Percentiles rank a stretch among this genome's conserved stretches.
phyloP scores from a whole-genome alignment of 2,113 vertebrate species.

The Symphodus melops region DNA sequence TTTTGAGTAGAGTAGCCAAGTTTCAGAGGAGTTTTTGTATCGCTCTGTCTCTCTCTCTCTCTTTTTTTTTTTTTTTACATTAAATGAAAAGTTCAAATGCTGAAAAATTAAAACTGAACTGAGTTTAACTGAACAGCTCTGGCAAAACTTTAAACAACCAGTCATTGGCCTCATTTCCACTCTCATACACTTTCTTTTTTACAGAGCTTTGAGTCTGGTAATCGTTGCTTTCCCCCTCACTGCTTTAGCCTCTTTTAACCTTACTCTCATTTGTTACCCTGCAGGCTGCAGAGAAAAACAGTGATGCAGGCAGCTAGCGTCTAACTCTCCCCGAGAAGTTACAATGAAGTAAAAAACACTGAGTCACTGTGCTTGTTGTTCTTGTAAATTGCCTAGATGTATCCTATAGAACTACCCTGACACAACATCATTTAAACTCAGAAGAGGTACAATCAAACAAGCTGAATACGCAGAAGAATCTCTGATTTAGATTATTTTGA shows the following conservation, averaged over 20 bases:
- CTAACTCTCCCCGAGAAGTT: not conserved
- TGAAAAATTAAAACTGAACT: not conserved
- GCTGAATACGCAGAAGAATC: too few species aligned
- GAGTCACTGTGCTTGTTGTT: not conserved
- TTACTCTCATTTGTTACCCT: not conserved
- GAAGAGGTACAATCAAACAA: too few species aligned
- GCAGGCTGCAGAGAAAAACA: slow-evolving; percentile 3
- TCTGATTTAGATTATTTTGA: too few species aligned
- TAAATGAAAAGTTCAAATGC: not conserved
- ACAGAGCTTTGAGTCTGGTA: not conserved
- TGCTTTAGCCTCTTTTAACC: not conserved
- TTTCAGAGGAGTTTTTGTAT: too few species aligned
- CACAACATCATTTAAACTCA: too few species aligned
- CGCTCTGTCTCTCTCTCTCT: too few species aligned
- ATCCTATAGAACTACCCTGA: too few species aligned
- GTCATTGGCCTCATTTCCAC: not conserved
- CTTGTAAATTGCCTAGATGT: too few species aligned
- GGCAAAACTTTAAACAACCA: not conserved
- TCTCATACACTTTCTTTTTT: not conserved
- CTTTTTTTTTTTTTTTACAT: too few species aligned
- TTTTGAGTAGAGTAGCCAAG: too few species aligned
- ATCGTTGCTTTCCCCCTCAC: slow-evolving; percentile 9
- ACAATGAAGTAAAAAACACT: not conserved
- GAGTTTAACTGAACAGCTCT: not conserved
- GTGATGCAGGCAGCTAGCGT: not conserved